Base-by-base conservation (phyloP, 2,797 vertebrate genomes). In the Hypotaenidia philippensis region DNA sequence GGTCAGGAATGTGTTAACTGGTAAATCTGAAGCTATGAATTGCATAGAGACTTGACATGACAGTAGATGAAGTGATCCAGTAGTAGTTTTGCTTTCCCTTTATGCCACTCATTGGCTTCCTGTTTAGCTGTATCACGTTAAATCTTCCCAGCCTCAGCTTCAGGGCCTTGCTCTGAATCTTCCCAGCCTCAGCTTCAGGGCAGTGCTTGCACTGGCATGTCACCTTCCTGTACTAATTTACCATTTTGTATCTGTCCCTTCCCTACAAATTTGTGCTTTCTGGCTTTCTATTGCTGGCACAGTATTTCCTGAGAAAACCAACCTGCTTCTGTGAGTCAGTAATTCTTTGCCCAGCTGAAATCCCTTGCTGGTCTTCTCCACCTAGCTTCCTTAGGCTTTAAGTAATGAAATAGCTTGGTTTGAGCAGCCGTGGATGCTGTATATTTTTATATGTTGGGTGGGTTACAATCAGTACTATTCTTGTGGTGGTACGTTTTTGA, bases 21-120 rank as follows among this genome's bases (percentile, higher is more conserved):
- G 65, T 94, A 87, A 66, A 65, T 82, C 60, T 82, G 53, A 94
- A 91, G 38, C 77, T 90, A 53, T 76, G 81, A 65, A 61, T 85
- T 89, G 61, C 36, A 8, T 11, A 64, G 83, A 77, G 65, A 34
- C 84, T 89, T 81, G 63, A 76, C 40, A 20, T 59, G 56, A 61
- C 45, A 74, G 25, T 68, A 80, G 68, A 64, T 90, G 25, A 83
- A 86, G 20, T 57, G 41, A 83, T 55, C 44, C 44, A 61, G 36
- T 34, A 66, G 66, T 68, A 90, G 57, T 41, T 85, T 93, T 76
- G 49, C 68, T 94, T 91, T 87, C 19, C 29, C 59, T 83, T 78
- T 70, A 0, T 49, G 40, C 65, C 55, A 36, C 47, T 83, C 52
- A 29, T 22, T 60, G 44, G 31, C 52, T 70, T 77, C n/a, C 38